Percentiles rank a stretch among this genome's conserved stretches.
These are phyloP conservation scores for Nyleta sp. DNA, from an alignment of 2,888 invertebrate species.

Conservation along the genomic window DNA sequence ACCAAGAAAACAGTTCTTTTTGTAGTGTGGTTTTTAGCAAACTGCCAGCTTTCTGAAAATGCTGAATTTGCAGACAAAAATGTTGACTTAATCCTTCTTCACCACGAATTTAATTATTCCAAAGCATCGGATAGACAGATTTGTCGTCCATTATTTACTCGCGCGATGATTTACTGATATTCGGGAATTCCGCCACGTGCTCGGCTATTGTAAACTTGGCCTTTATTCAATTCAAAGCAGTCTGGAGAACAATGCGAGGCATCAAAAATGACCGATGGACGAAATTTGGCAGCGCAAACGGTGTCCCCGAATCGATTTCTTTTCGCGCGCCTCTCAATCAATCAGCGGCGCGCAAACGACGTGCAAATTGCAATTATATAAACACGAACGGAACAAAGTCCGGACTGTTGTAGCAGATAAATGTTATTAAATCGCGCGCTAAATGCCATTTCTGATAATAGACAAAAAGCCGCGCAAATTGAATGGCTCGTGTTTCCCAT, in stretches of 20 bases:
- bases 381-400: conserved; percentile 14
- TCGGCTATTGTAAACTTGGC: conserved; percentile 15
- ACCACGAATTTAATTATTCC: too few relatives aligned
- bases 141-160: conserved; percentile 16
- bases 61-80: too few relatives aligned
- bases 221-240: conserved; percentile 16
- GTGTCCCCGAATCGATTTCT: conserved; percentile 28
- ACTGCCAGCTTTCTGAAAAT: too few relatives aligned
- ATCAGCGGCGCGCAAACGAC: conserved; percentile 18
- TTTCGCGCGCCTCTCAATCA: conserved; percentile 5
- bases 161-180: conserved; percentile 16
- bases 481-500: conserved; percentile 55
- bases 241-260: conserved; percentile 14
- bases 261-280: conserved; percentile 33
- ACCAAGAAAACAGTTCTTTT: too few relatives aligned
- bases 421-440: conserved; percentile 47
- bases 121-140: conserved; percentile 2
- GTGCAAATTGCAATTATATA: conserved; percentile 33
- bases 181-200: conserved; percentile 8
- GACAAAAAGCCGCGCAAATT: conserved; percentile 55
- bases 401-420: conserved; percentile 1
- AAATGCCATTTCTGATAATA: conserved; percentile 40
- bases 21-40: too few relatives aligned
- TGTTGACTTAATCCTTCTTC: too few relatives aligned
- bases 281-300: neutral